A percentile compares a stretch with the other conserved stretches of the same genome.
Conservation (phyloP, 2,113 vertebrate genomes). For the Psettodes erumei region DNA sequence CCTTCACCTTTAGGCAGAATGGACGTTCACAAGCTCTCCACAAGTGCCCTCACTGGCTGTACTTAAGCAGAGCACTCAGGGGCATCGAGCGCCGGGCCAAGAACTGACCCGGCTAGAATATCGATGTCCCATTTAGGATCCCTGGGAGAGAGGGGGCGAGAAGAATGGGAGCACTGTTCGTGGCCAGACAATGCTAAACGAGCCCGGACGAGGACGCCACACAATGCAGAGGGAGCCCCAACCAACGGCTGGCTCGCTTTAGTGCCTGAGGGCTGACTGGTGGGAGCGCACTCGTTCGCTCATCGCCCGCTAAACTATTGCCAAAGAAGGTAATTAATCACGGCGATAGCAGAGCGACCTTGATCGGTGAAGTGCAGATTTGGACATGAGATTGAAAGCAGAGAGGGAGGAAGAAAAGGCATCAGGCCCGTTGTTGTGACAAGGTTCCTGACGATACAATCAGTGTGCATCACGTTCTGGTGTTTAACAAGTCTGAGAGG, state of each 20-base stretch:
- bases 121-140: constrained; percentile 75
- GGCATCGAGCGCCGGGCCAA: constrained; percentile 67
- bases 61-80: constrained; percentile 68
- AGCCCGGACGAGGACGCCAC: constrained; percentile 64
- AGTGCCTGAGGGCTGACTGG: constrained; percentile 52
- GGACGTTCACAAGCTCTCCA: constrained; percentile 59
- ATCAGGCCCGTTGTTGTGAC: constrained; percentile 46
- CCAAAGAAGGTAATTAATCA: constrained; percentile 37
- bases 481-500: constrained; percentile 22
- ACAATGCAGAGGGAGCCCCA: constrained; percentile 61
- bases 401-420: not conserved
- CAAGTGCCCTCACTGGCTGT: constrained; percentile 64
- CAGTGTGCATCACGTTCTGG: not conserved
- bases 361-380: constrained; percentile 26
- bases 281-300: constrained; percentile 51
- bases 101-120: constrained; percentile 70
- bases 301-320: constrained; percentile 31
- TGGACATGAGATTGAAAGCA: constrained; percentile 45
- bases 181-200: constrained; percentile 65
- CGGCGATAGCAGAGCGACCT: not conserved
- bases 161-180: constrained; percentile 77
- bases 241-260: constrained; percentile 61
- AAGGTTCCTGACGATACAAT: constrained; percentile 33
- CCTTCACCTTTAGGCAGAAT: constrained; percentile 58
- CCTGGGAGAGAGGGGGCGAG: constrained; percentile 55